These are phyloP conservation scores for Vulpes lagopus DNA, from an alignment of 2,113 vertebrate species.

Conservation along the genomic window DNA sequence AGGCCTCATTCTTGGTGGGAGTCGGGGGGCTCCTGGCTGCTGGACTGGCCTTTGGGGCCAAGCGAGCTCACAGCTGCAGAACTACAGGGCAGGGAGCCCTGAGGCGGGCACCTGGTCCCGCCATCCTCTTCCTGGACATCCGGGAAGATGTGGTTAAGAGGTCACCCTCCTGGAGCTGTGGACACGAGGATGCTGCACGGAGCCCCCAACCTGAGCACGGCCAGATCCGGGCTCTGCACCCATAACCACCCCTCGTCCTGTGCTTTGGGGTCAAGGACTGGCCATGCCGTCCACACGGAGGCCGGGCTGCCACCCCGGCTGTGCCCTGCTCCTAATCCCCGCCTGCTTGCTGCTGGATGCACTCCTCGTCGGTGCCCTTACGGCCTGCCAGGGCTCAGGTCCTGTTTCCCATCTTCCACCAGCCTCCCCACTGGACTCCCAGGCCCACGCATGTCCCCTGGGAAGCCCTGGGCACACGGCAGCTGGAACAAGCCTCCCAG, in stretches of 20 bases:
- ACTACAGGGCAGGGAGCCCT: accelerated
- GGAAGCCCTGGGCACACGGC: accelerated
- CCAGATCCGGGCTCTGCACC: not conserved
- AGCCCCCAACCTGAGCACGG: too few species aligned
- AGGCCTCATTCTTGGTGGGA: not conserved
- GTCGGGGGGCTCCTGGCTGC: accelerated
- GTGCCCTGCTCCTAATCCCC: not conserved
- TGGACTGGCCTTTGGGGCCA: not conserved
- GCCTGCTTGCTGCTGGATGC: not conserved
- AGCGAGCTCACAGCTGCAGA: accelerated
- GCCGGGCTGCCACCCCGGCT: not conserved
- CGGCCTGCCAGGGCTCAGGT: not conserved
- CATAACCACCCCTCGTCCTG: too few species aligned
- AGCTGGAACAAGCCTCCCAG: not conserved
- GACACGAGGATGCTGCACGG: accelerated
- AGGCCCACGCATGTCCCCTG: not conserved
- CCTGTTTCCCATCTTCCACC: not conserved
- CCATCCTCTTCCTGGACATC: accelerated
- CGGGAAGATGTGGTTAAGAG: not conserved
- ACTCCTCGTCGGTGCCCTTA: not conserved
- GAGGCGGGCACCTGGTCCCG: not conserved
- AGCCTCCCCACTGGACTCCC: not conserved
- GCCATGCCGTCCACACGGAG: not conserved
- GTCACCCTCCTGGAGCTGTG: accelerated
- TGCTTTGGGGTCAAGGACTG: not conserved